Base-by-base conservation (phyloP, 2,888 invertebrate species). In the Parnassius orleans region DNA sequence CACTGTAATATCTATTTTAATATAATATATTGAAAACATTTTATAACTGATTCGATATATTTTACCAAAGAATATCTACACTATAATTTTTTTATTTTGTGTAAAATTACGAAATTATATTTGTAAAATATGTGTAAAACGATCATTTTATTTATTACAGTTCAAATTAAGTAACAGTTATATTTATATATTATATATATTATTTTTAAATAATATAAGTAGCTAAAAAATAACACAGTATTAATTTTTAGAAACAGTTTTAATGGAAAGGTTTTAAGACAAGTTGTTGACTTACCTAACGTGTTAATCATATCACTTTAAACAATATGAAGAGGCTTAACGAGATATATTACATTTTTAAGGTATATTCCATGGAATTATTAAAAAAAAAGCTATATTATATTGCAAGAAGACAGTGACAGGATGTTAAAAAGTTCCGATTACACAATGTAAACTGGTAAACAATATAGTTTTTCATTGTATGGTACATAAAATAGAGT, bases 231-330 rank as follows among this genome's bases (percentile, higher is more conserved):
- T 33, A 24, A 24, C 33, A 33, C 69, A 69, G 60, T 24, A 54
- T 48, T 58, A 65, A 57, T 62, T 66, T 58, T 65, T 57, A 53
- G 51, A 33, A 33, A 33, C 33, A 33, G 33, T 61, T 63, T 44
- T 44, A 44, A 44, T 12, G 12, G 10, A 10, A 33, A 33, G 33
- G 33, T 33, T 58, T 48, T 12, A 24, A 53, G 14, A 53, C 41
- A 53, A 46, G 19, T 10, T 44, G 43, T 53, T 54, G 33, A 58
- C 62, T 62, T 62, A 62, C 62, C 62, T 58, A 54, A 62, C 42
- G 58, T 15, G 62, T 54, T 54, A 53, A 54, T 58, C 43, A 58
- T 44, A 48, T 50, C 61, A 66, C 68, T 66, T 63, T 63, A 54
- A 50, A 54, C 58, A 53, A 24, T 24, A 54, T 50, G 33, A 50